phyloP scores from a whole-genome alignment of 2,888 invertebrate genomes.

The Hybos culiciformis region DNA sequence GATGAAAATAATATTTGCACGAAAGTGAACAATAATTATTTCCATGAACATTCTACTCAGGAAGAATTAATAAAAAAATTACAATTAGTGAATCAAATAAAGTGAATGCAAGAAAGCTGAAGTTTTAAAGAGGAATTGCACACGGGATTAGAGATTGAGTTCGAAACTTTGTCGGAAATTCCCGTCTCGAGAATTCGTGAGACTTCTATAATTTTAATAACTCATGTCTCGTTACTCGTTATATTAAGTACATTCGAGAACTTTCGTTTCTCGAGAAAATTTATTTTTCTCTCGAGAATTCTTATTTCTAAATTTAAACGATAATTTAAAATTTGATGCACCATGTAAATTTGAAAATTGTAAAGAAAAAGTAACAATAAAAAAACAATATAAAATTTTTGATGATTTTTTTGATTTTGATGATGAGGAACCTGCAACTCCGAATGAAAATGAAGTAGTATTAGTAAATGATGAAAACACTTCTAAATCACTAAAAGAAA shows the following conservation, averaged over 20 bases:
- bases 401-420: neutral
- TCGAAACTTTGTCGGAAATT: neutral
- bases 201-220: neutral
- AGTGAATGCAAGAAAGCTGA: too few species aligned
- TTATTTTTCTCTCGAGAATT: neutral
- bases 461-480: conserved; percentile 1
- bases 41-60: too few species aligned
- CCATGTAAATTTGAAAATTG: too few species aligned
- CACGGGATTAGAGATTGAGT: neutral
- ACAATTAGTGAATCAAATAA: too few species aligned
- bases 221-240: neutral
- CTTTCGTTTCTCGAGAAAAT: neutral
- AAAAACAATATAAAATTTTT: too few species aligned
- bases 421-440: neutral
- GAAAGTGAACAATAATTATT: too few species aligned
- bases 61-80: too few species aligned
- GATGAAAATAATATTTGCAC: too few species aligned
- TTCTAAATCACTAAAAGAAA: conserved; percentile 1
- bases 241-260: neutral
- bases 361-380: too few species aligned
- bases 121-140: neutral
- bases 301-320: neutral
- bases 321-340: neutral
- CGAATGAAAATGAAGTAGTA: neutral
- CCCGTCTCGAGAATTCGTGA: neutral